phyloP scores from a whole-genome alignment of 2,113 vertebrate species.

The Drymodes brunneopygia region DNA sequence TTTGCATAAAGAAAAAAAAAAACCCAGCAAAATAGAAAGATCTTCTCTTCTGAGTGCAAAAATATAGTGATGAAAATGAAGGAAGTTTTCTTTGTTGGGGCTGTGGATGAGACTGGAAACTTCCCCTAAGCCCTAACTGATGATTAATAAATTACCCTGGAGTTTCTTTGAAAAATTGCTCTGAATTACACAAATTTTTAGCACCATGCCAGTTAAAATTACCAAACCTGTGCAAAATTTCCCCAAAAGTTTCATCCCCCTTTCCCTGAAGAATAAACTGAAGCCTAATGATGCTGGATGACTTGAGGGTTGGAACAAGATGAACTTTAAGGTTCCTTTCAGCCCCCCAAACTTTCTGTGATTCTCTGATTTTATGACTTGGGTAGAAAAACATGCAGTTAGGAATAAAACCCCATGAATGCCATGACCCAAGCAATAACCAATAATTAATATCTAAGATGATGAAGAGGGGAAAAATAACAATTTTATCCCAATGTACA shows the following conservation, averaged over 20 bases:
- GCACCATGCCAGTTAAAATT: background rate
- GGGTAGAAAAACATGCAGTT: background rate
- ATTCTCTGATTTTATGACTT: background rate
- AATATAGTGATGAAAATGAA: background rate
- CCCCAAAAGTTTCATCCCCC: rapidly evolving
- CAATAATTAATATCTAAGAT: background rate
- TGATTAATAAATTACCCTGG: background rate
- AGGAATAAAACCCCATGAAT: background rate
- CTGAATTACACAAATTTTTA: background rate
- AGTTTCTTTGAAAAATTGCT: background rate
- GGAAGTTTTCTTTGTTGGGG: background rate
- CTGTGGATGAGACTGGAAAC: background rate
- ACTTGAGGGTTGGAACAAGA: background rate
- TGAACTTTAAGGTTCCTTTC: background rate
- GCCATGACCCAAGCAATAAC: background rate
- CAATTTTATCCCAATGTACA: background rate
- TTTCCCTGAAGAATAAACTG: background rate
- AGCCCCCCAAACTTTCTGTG: background rate
- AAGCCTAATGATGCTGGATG: background rate
- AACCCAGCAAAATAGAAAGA: background rate
- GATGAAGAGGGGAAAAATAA: background rate
- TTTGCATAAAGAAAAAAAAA: background rate
- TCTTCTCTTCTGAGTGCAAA: background rate
- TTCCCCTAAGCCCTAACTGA: background rate
- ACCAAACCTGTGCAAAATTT: background rate